Conservation (phyloP, 1,140 invertebrate genomes). For the Aricia agestis region DNA sequence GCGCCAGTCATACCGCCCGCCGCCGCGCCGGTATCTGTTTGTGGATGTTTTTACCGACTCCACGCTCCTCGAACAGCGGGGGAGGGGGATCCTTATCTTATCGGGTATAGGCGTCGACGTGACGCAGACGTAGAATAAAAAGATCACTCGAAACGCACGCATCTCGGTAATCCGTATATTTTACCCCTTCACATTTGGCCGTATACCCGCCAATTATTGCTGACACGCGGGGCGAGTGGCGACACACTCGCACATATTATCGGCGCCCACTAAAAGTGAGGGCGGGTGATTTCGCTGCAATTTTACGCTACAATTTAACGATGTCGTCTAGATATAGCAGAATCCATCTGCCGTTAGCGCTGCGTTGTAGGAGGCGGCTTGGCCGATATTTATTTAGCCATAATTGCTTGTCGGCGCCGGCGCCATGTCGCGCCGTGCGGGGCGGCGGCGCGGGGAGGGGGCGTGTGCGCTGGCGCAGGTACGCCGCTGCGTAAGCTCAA, state of each 20-base stretch:
- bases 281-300: constrained; percentile 14
- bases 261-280: not conserved
- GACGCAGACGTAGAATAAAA: constrained; percentile 40
- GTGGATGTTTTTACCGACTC: constrained; percentile 47
- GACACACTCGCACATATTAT: not conserved
- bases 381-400: constrained; percentile 74
- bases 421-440: constrained; percentile 58
- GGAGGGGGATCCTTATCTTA: constrained; percentile 53
- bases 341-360: constrained; percentile 57
- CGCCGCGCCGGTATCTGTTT: constrained; percentile 44
- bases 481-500: constrained; percentile 55
- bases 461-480: constrained; percentile 50
- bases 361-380: constrained; percentile 53
- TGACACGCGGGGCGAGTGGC: not conserved
- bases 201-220: not conserved
- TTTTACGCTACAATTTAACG: constrained; percentile 42
- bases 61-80: constrained; percentile 32
- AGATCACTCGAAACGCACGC: constrained; percentile 20
- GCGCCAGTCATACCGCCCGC: constrained; percentile 36
- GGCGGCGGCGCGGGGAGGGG: constrained; percentile 32
- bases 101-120: constrained; percentile 47
- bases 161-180: not conserved
- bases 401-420: constrained; percentile 72
- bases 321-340: constrained; percentile 55
- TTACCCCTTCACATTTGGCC: not conserved